Conservation (phyloP, 2,113 vertebrate genomes). For the Epinephelus cyanopodus region DNA sequence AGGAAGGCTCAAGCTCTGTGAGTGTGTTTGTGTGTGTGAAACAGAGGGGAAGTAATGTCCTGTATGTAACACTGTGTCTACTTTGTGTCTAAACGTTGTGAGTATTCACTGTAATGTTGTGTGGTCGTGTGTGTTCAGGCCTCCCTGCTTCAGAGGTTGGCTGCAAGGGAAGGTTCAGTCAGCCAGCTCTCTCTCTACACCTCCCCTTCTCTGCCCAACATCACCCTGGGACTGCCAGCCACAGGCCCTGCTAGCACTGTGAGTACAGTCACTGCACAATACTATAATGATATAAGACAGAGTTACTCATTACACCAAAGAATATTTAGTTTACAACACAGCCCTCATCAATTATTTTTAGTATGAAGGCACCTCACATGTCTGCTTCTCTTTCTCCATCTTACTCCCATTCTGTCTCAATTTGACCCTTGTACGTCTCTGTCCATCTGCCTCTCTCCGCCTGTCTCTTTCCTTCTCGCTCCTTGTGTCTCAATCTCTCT, state of each 20-base stretch:
- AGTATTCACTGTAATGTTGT: slow-evolving; percentile 4
- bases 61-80: slow-evolving; percentile 6
- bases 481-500: slow-evolving; percentile 14
- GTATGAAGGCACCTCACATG: background rate
- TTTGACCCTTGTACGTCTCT: slow-evolving; percentile 26
- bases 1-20: slow-evolving; percentile 33
- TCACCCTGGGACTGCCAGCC: slow-evolving; percentile 96
- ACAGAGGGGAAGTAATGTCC: background rate
- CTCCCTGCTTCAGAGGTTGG: slow-evolving; percentile 91
- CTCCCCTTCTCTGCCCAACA: slow-evolving; percentile 97
- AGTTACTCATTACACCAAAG: background rate
- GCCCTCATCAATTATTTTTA: slow-evolving; percentile 16
- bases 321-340: background rate
- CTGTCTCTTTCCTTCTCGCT: slow-evolving; percentile 20
- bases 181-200: slow-evolving; percentile 96
- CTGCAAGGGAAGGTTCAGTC: slow-evolving; percentile 89
- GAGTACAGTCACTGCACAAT: slow-evolving; percentile 77
- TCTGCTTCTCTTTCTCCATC: slow-evolving; percentile 31
- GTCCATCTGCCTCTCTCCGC: slow-evolving; percentile 31
- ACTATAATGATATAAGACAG: background rate
- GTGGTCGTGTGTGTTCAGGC: slow-evolving; percentile 81
- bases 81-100: slow-evolving; percentile 14
- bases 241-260: slow-evolving; percentile 89
- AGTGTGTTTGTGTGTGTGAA: slow-evolving; percentile 3
- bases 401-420: slow-evolving; percentile 45